Percentiles rank a stretch among this genome's conserved stretches.
Conservation (phyloP, 2,113 vertebrate genomes). For the Piaya cayana region DNA sequence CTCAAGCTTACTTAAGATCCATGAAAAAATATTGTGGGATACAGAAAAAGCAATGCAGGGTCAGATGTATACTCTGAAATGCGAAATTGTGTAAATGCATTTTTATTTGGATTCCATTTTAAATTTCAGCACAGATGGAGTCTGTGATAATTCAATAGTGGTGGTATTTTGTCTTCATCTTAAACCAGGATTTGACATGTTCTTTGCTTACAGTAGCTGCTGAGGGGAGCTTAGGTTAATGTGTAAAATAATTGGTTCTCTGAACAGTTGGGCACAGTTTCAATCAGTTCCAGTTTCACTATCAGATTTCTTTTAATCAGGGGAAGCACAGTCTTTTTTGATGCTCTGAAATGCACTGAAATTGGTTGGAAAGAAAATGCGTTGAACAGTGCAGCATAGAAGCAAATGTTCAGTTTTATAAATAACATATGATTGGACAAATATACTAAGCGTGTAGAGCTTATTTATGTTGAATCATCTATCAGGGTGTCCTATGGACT, state of each 20-base stretch:
- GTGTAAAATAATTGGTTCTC: constrained; percentile 37
- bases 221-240: constrained; percentile 51
- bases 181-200: constrained; percentile 10
- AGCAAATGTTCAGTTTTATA: constrained; percentile 35
- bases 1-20: neutral
- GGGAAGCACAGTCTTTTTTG: constrained; percentile 16
- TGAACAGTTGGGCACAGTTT: constrained; percentile 28
- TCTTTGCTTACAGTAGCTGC: neutral
- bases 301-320: constrained; percentile 52
- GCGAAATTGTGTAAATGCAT: neutral
- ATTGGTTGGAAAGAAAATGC: neutral
- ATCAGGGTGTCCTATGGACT: neutral
- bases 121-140: constrained; percentile 40
- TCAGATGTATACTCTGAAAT: neutral
- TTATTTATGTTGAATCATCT: constrained; percentile 34
- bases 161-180: constrained; percentile 29
- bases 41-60: neutral
- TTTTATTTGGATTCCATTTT: constrained; percentile 25
- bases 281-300: constrained; percentile 16
- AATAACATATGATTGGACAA: constrained; percentile 23
- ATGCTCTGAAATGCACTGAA: neutral
- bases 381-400: neutral
- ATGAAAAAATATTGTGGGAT: neutral
- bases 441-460: neutral
- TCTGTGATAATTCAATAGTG: constrained; percentile 1